phyloP scores from a whole-genome alignment of 1,140 invertebrate genomes.

The Acromyrmex echinatior region DNA sequence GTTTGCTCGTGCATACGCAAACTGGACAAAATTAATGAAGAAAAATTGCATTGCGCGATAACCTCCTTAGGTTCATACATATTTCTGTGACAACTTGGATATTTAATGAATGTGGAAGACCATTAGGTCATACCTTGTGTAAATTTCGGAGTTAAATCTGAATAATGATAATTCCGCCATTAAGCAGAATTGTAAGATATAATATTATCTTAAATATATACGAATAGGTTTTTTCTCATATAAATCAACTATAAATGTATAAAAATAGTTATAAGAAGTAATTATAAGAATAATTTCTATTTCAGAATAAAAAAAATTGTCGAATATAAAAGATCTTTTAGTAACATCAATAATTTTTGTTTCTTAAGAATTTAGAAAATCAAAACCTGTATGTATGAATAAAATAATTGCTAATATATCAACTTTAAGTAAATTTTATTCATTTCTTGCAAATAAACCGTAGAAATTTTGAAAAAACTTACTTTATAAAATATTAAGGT shows the following conservation, averaged over 20 bases:
- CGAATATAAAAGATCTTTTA: background rate
- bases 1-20: conserved; percentile 21
- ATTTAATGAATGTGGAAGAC: conserved; percentile 36
- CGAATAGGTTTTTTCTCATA: background rate
- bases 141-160: conserved; percentile 34
- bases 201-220: conserved; percentile 11
- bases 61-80: conserved; percentile 37
- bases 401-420: background rate
- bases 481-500: background rate
- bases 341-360: background rate
- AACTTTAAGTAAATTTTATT: background rate
- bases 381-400: background rate
- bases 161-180: conserved; percentile 17
- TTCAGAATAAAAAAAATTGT: background rate
- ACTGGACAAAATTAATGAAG: conserved; percentile 45
- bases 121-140: conserved; percentile 27
- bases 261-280: background rate
- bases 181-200: conserved; percentile 20
- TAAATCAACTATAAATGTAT: background rate
- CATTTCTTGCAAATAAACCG: background rate
- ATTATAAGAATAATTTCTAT: background rate
- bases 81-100: conserved; percentile 39
- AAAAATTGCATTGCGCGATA: conserved; percentile 34
- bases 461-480: background rate
- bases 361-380: background rate